These are phyloP conservation scores for Parambassis ranga DNA, from an alignment of 2,797 vertebrate species.

Conservation along the genomic window DNA sequence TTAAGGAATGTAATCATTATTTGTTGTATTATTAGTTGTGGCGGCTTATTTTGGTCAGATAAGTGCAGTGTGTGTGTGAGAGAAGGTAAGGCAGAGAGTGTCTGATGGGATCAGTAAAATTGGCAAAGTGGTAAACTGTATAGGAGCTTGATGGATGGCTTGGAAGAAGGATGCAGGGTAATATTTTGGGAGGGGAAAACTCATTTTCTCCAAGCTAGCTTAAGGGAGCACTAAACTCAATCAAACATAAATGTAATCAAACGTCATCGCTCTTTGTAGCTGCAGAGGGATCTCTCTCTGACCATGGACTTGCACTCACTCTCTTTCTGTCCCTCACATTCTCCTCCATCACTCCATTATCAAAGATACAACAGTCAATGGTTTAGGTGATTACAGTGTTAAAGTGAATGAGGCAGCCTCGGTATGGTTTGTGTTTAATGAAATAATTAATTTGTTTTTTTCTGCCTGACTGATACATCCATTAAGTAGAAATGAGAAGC, in stretches of 20 bases:
- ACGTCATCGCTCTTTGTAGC: slow-evolving; percentile 71
- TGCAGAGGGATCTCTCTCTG: slow-evolving; percentile 53
- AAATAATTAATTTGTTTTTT: slow-evolving; percentile 28
- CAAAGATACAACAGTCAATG: slow-evolving; percentile 25
- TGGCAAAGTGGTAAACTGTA: slow-evolving; percentile 67
- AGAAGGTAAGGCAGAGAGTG: slow-evolving; percentile 14
- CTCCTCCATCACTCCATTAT: slow-evolving; percentile 51
- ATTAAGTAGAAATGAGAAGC: not conserved
- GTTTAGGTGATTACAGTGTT: slow-evolving; percentile 44
- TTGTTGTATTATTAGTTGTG: no score
- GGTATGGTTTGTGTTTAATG: slow-evolving; percentile 26
- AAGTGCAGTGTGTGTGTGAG: slow-evolving; percentile 24
- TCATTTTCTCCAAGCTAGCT: slow-evolving; percentile 76
- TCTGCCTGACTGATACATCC: slow-evolving; percentile 1
- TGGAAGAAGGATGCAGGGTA: slow-evolving; percentile 52
- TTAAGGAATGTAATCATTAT: slow-evolving; percentile 17
- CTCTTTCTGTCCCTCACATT: not conserved
- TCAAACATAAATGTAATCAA: slow-evolving; percentile 80
- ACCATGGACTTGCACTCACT: slow-evolving; percentile 10
- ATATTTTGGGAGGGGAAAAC: slow-evolving; percentile 76
- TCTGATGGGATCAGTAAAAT: slow-evolving; percentile 61
- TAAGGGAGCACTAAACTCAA: slow-evolving; percentile 74
- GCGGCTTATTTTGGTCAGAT: slow-evolving; percentile 27
- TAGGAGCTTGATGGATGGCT: slow-evolving; percentile 65
- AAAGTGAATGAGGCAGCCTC: slow-evolving; percentile 20